Percentiles rank a stretch among this genome's conserved stretches.
These are phyloP conservation scores for Phalacrocorax pelagicus DNA, from an alignment of 2,113 vertebrate species.

Conservation along the genomic window DNA sequence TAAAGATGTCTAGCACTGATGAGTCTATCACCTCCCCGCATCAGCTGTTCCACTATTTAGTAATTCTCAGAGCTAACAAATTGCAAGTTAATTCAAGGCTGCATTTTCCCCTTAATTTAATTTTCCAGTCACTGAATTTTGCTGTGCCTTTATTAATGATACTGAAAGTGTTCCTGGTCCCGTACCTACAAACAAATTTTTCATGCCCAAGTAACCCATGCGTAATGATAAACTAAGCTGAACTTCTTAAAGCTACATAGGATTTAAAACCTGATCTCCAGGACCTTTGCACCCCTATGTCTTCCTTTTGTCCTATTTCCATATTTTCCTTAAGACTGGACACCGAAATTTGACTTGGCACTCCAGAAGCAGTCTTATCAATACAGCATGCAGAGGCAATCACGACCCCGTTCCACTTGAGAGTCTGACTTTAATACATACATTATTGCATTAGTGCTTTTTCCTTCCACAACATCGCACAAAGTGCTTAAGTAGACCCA, in stretches of 20 bases:
- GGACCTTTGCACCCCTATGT: neutral
- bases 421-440: neutral
- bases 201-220: neutral
- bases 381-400: neutral
- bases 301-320: neutral
- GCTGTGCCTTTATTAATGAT: neutral
- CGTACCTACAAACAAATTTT: neutral
- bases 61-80: neutral
- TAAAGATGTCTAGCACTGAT: neutral
- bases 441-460: neutral
- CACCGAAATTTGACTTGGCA: neutral
- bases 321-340: neutral
- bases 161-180: neutral
- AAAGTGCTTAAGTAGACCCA: neutral
- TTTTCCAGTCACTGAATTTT: slow-evolving; percentile 17
- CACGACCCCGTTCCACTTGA: neutral
- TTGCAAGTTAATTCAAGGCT: neutral
- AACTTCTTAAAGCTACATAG: neutral
- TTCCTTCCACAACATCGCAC: neutral
- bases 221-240: neutral
- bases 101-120: neutral
- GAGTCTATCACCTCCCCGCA: neutral
- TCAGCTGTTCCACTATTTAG: slow-evolving; percentile 6
- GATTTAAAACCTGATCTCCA: neutral
- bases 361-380: neutral